Evolutionary conservation across 2,797 vertebrate genomes (phyloP), one percentile per base, ranked within the genome.

Genomic region (Semotilus atromaculatus): DNA sequence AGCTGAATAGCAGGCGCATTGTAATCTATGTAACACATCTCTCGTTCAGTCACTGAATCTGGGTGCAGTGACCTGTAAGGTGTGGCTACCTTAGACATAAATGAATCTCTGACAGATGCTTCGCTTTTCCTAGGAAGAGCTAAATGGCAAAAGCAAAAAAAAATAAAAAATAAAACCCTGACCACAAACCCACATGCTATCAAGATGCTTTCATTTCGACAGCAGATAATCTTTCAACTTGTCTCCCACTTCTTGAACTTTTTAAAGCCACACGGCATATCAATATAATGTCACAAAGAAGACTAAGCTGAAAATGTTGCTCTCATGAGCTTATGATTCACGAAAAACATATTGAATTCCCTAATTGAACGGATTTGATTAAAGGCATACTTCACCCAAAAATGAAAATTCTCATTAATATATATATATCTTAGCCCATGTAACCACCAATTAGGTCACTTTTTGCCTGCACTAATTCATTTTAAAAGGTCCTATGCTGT

Each of bases 1-100:
- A 80, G 86, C 71, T 83, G 82, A 81, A 85, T 75, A 89, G 83
- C 86, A 86, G 82, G 66, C 60, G 40, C 76, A 81, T 87, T 86
- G 84, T 86, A 51, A 85, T 84, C 81, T 21, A 64, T 83, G 84
- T 82, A 87, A 86, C 68, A 72, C 85, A 80, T 85, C 29, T 76
- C 85, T 51, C 4, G 45, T 81, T 81, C 84, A 58, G 71, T 76
- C 51, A 82, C 72, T 70, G 60, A 86, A 76, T 82, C 73, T 77
- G 51, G 62, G 80, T 60, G 45, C 84, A 82, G 79, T 60, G 71
- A 86, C 51, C 74, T 53, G 55, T 78, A 73, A 86, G 88, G 86
- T 83, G 88, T 82, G 88, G 88, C 80, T 43, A 34, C 77, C 66
- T 80, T 43, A 60, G 73, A 85, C 80, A 72, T 80, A 76, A 67